Conservation (phyloP, 2,797 vertebrate species). For the Chelmon rostratus region DNA sequence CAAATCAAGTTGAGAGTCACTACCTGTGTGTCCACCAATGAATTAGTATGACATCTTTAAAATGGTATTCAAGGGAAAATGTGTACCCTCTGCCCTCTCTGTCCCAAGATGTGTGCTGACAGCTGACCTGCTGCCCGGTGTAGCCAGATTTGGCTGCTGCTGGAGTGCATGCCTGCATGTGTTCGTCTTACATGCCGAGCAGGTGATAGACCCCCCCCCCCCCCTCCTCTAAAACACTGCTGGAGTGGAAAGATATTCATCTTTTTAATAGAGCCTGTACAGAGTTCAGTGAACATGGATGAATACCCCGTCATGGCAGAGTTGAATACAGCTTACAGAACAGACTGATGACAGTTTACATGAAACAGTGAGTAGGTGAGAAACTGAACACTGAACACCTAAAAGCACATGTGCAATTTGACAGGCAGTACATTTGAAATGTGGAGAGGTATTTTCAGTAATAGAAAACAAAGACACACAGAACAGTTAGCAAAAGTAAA, state of each 20-base stretch:
- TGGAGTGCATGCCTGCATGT: background rate
- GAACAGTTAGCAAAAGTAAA: background rate
- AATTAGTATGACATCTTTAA: no score
- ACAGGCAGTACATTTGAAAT: background rate
- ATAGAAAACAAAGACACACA: background rate
- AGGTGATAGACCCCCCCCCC: background rate
- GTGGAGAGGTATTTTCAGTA: no score
- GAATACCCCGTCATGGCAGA: background rate
- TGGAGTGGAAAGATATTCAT: background rate
- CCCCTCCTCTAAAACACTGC: background rate
- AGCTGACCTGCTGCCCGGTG: constrained; percentile 65
- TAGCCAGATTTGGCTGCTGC: constrained; percentile 46
- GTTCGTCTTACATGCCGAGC: background rate
- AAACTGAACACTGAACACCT: background rate
- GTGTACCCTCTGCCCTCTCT: constrained; percentile 10
- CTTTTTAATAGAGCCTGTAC: no score
- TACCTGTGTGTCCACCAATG: background rate
- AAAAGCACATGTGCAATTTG: background rate
- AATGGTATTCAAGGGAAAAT: no score
- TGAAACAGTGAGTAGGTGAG: background rate
- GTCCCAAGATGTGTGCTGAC: constrained; percentile 61
- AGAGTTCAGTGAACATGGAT: no score
- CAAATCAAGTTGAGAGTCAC: no score
- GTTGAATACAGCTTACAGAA: background rate
- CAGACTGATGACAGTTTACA: background rate